A percentile compares a stretch with the other conserved stretches of the same genome.
phyloP scores from a whole-genome alignment of 2,113 vertebrate species.

The Gnathonemus longibarbis region DNA sequence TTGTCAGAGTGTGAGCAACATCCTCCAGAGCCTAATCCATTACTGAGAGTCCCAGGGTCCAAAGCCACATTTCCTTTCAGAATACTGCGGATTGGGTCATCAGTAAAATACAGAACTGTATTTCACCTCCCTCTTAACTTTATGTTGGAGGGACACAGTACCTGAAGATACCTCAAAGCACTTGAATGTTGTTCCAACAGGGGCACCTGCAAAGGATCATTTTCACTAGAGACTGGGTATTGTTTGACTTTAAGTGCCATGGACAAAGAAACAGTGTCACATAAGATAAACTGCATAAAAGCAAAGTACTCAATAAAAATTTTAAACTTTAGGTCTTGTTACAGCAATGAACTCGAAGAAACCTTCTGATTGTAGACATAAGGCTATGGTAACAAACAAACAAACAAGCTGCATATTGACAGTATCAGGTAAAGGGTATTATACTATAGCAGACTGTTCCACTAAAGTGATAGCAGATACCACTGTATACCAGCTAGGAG shows the following conservation, averaged over 20 bases:
- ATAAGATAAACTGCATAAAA: neutral
- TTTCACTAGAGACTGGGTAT: neutral
- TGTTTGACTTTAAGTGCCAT: slow-evolving; percentile 1
- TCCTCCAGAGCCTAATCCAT: neutral
- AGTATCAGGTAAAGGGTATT: neutral
- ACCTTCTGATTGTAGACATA: neutral
- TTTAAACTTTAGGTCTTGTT: neutral
- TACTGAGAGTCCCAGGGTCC: neutral
- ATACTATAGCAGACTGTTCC: neutral
- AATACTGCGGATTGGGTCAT: neutral
- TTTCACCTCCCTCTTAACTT: neutral
- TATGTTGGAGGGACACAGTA: neutral
- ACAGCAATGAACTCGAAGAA: neutral
- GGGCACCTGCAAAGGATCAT: neutral
- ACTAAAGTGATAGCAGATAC: neutral
- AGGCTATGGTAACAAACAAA: neutral
- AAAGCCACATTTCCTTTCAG: neutral
- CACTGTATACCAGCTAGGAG: neutral
- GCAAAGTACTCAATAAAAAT: neutral
- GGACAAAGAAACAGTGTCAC: slow-evolving; percentile 1
- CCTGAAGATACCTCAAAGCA: neutral
- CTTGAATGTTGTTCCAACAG: neutral
- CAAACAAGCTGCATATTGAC: neutral
- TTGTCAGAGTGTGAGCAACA: neutral
- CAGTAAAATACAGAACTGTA: neutral